Percentiles rank a stretch among this genome's conserved stretches.
phyloP scores from a whole-genome alignment of 2,888 invertebrate species.

The Apamea anceps region DNA sequence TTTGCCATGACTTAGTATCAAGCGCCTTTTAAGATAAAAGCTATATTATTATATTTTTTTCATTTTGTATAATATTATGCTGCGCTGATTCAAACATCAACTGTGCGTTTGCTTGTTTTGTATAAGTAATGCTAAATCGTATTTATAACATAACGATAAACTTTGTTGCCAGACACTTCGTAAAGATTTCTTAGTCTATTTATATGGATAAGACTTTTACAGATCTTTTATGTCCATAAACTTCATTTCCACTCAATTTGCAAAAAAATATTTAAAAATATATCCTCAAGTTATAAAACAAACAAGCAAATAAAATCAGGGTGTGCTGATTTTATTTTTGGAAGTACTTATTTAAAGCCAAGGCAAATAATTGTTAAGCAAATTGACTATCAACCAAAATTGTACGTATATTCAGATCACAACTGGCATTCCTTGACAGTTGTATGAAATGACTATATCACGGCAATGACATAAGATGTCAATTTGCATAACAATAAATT shows the following conservation, averaged over 20 bases:
- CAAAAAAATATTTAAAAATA: background rate
- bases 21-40: background rate
- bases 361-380: background rate
- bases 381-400: background rate
- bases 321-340: background rate
- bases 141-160: background rate
- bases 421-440: background rate
- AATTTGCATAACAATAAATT: background rate
- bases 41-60: background rate
- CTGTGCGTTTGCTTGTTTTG: background rate
- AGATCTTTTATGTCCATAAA: background rate
- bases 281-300: background rate
- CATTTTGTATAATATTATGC: background rate
- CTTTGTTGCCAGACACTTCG: too few species aligned
- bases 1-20: constrained; percentile 8
- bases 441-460: background rate
- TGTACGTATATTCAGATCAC: background rate
- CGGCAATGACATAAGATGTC: background rate
- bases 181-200: background rate
- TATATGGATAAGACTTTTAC: background rate
- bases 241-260: background rate
- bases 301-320: background rate
- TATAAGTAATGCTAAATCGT: background rate
- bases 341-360: background rate
- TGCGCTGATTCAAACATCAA: background rate